These are phyloP conservation scores for Magallana nippona DNA, from an alignment of 2,888 invertebrate genomes.

Conservation along the genomic window DNA sequence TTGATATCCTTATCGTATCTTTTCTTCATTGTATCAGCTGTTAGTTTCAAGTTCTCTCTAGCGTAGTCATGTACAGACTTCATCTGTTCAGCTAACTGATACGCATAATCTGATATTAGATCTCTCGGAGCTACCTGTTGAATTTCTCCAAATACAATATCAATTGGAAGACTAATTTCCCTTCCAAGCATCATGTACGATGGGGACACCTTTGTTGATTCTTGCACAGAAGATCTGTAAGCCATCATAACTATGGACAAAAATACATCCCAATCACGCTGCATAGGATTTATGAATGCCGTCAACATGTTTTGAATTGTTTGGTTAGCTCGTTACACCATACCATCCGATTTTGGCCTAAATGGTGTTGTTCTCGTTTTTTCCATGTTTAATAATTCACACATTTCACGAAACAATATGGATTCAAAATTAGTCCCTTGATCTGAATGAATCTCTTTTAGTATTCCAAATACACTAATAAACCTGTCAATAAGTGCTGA, in stretches of 20 bases:
- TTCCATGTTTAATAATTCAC: background rate
- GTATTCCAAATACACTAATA: slow-evolving; percentile 52
- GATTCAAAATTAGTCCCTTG: background rate
- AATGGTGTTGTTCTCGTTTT: background rate
- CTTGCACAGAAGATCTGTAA: background rate
- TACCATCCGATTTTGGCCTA: background rate
- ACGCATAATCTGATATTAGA: slow-evolving; percentile 24
- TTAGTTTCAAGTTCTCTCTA: slow-evolving; percentile 40
- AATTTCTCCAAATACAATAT: too few species aligned
- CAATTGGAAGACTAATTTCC: background rate
- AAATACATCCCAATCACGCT: background rate
- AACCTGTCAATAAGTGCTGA: too few species aligned
- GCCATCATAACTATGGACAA: background rate
- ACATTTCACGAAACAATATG: background rate
- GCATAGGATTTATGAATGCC: background rate
- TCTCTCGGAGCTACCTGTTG: too few species aligned
- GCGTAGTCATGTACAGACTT: slow-evolving; percentile 46
- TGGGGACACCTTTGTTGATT: background rate
- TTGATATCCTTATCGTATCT: slow-evolving; percentile 38
- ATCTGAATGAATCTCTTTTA: slow-evolving; percentile 46
- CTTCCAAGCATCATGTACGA: background rate
- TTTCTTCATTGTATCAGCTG: slow-evolving; percentile 40
- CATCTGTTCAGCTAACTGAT: slow-evolving; percentile 30
- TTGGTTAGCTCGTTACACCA: background rate
- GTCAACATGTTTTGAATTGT: background rate